These are phyloP conservation scores for Oreochromis aureus DNA, from an alignment of 2,113 vertebrate species.

Conservation along the genomic window DNA sequence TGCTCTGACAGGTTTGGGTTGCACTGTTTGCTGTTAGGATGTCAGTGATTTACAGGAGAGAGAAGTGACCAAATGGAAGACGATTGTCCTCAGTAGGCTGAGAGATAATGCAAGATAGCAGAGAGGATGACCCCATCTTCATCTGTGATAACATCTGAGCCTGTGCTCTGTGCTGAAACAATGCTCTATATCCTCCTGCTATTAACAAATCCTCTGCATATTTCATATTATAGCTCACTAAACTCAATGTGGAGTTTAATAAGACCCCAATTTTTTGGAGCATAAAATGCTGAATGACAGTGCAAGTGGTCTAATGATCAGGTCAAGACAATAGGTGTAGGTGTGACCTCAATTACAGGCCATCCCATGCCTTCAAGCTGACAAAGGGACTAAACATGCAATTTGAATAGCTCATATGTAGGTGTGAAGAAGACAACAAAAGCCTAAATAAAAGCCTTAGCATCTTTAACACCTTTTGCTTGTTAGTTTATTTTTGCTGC, in stretches of 20 bases:
- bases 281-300: neutral
- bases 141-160: neutral
- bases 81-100: constrained; percentile 23
- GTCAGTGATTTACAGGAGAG: constrained; percentile 59
- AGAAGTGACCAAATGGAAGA: constrained; percentile 51
- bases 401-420: constrained; percentile 54
- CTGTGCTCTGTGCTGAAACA: neutral
- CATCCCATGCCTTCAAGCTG: constrained; percentile 44
- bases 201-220: neutral
- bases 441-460: constrained; percentile 58
- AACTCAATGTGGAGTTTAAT: neutral
- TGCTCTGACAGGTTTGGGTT: constrained; percentile 56
- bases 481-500: constrained; percentile 68
- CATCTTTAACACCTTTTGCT: constrained; percentile 54
- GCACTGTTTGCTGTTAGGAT: constrained; percentile 65
- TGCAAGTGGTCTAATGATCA: constrained; percentile 40
- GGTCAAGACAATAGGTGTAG: constrained; percentile 53
- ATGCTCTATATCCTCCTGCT: neutral
- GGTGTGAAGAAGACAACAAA: constrained; percentile 64
- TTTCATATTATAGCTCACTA: neutral
- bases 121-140: constrained; percentile 7
- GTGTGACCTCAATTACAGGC: constrained; percentile 63
- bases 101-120: constrained; percentile 41
- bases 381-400: constrained; percentile 65
- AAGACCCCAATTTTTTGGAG: neutral